phyloP scores from a whole-genome alignment of 2,113 vertebrate genomes.

The Chamaetylas fuelleborni region DNA sequence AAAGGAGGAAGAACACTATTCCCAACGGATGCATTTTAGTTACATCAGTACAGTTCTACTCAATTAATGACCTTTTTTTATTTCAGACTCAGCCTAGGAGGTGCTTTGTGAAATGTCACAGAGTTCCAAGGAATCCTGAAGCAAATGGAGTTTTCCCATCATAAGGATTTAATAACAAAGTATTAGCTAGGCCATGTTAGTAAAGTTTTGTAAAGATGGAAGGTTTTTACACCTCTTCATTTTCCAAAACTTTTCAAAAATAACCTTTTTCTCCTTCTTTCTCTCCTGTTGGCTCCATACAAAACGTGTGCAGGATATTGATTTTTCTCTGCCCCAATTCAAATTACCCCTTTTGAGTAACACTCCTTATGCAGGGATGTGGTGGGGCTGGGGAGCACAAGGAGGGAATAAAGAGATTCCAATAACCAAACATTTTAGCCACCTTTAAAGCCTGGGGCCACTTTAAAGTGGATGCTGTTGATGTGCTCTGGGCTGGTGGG shows the following conservation, averaged over 20 bases:
- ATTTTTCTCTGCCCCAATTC: neutral
- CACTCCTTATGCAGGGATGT: rapidly evolving
- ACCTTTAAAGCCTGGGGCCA: neutral
- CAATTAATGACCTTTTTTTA: neutral
- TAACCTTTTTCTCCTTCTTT: neutral
- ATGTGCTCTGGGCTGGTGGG: neutral
- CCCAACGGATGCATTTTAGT: neutral
- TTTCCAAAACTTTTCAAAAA: neutral
- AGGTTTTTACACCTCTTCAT: neutral
- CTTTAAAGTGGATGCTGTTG: neutral
- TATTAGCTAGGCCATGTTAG: neutral
- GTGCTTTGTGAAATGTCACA: neutral
- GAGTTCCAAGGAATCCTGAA: neutral
- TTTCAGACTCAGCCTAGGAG: neutral
- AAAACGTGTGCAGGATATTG: rapidly evolving
- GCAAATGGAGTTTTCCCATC: neutral
- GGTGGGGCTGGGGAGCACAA: neutral
- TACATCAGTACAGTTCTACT: neutral
- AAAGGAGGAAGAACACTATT: neutral
- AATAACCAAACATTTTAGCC: neutral
- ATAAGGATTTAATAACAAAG: neutral
- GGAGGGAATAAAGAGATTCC: neutral
- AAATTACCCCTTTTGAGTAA: neutral
- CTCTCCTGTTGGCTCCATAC: neutral
- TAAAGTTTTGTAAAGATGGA: neutral